Evolutionary conservation across 1,140 invertebrate species (phyloP), one percentile per base, ranked within the genome.

Genomic region (Drosophila grimshawi): DNA sequence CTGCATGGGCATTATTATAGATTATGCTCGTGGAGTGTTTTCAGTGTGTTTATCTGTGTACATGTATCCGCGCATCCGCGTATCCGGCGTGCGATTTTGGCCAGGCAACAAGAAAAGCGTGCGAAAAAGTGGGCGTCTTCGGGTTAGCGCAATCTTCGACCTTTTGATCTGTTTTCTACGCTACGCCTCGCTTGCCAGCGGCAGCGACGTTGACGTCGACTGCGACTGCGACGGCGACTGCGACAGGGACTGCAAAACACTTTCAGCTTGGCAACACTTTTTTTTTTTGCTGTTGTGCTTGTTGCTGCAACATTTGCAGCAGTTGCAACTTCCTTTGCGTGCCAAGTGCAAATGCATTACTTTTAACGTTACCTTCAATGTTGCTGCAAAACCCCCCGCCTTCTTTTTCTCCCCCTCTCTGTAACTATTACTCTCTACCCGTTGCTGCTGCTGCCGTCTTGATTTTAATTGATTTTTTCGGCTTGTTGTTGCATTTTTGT

Each of bases 281-380:
- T 49, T 68, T 46, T 35, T 52, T 60, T 53, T 59, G 49, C 41
- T 62, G 62, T 48, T 30, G 33, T 8, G 35, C 51, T 39, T 49
- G 51, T 61, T 45, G 57, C 62, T 64, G 71, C 71, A 52, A 39
- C 66, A 63, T 68, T 53, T 68, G 41, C 51, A 19, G 46, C 37
- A 53, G 55, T 57, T 64, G 77, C 85, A 81, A 83, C 85, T 89
- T 89, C 85, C 85, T 89, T 89, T 89, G 85, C 85, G 85, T 89
- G 85, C 77, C 85, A 89, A 89, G 85, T 85, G 85, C 78, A 89
- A 89, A 89, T 89, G 85, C 80, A 89, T 89, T 89, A 89, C 74
- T 71, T 85, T 89, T 78, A 86, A 81, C 68, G 77, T 89, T 85
- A 70, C 86, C 80, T 71, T 76, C 75, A 86, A 78, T 80, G 85